Evolutionary conservation across 2,113 vertebrate species (phyloP), one percentile per base, ranked within the genome.

Genomic region (Odocoileus hemionus): DNA sequence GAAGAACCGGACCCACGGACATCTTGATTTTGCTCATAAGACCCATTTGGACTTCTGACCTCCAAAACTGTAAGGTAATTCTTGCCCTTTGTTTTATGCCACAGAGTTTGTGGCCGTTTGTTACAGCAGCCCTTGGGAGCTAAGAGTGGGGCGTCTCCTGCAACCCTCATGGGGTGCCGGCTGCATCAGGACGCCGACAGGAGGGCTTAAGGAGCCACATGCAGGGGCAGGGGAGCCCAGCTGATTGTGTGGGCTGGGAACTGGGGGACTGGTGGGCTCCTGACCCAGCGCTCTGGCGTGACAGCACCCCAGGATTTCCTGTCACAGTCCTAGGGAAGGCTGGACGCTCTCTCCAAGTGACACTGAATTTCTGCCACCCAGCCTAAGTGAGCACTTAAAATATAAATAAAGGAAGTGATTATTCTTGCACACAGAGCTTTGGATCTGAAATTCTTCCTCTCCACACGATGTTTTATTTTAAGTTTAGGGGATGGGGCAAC

Each of bases 351-450:
- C 30, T 76, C 30, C 43, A 60, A 76, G 39, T 58, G 70, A 91
- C 8, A 86, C 45, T n/a, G 43, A 33, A 33, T 50, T 57, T 76
- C 78, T 80, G 47, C 85, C 55, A 26, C 57, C 39, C 26, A 47
- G 39, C 47, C 57, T 94, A 82, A 76, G 30, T 39, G 89, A 54
- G 36, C 45, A 83, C 61, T 87, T 54, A 57, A 45, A 74, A 67
- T 54, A 21, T 50, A 61, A 95, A 67, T 39, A 50, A 86, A 64
- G 54, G 54, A 50, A 64, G 45, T 13, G 43, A 33, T 47, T 2
- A 1, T 26, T 70, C 47, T 79, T 45, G 12, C 28, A 39, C n/a
- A 10, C 13, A 25, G 39, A 52, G 19, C 28, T 45, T 47, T 9
- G 26, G 43, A 17, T 33, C 57, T 87, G 57, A 70, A 28, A 52